These are phyloP conservation scores for Luehdorfia chinensis DNA, from an alignment of 1,140 invertebrate genomes.

Conservation along the genomic window DNA sequence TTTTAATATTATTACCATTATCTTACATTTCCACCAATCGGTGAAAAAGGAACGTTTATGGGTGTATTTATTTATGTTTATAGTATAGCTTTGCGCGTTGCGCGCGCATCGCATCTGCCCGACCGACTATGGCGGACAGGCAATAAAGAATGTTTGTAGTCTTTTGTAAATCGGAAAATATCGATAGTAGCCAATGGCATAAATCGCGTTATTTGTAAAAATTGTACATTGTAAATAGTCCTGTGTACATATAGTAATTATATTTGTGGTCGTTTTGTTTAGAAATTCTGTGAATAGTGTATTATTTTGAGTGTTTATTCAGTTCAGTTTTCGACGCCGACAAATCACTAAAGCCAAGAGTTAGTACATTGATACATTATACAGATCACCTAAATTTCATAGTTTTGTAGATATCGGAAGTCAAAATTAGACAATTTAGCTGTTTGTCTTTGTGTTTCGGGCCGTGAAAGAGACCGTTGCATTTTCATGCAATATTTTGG, in stretches of 20 bases:
- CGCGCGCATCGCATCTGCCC: slow-evolving; percentile 74
- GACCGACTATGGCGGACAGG: slow-evolving; percentile 75
- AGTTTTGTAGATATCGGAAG: slow-evolving; percentile 29
- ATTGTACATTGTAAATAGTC: slow-evolving; percentile 78
- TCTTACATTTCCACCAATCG: background rate
- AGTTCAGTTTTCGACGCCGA: slow-evolving; percentile 72
- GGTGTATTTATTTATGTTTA: slow-evolving; percentile 69
- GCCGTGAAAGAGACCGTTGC: slow-evolving; percentile 55
- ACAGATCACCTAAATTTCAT: slow-evolving; percentile 39
- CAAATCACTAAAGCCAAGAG: slow-evolving; percentile 49
- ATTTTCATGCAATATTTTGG: slow-evolving; percentile 68
- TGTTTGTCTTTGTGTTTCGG: slow-evolving; percentile 52
- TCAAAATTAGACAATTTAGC: slow-evolving; percentile 34
- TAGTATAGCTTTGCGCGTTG: slow-evolving; percentile 73
- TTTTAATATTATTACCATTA: too few relatives aligned
- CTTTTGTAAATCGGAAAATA: slow-evolving; percentile 76
- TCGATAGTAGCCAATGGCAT: slow-evolving; percentile 76
- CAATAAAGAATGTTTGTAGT: slow-evolving; percentile 74
- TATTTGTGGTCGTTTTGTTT: slow-evolving; percentile 76
- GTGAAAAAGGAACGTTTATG: slow-evolving; percentile 37
- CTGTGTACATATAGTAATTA: slow-evolving; percentile 78
- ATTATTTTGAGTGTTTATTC: slow-evolving; percentile 76
- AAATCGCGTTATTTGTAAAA: slow-evolving; percentile 74
- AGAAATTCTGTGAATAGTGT: slow-evolving; percentile 77
- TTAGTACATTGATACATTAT: slow-evolving; percentile 44